phyloP scores from a whole-genome alignment of 2,888 invertebrate genomes.

The Alentia gelatinosa region DNA sequence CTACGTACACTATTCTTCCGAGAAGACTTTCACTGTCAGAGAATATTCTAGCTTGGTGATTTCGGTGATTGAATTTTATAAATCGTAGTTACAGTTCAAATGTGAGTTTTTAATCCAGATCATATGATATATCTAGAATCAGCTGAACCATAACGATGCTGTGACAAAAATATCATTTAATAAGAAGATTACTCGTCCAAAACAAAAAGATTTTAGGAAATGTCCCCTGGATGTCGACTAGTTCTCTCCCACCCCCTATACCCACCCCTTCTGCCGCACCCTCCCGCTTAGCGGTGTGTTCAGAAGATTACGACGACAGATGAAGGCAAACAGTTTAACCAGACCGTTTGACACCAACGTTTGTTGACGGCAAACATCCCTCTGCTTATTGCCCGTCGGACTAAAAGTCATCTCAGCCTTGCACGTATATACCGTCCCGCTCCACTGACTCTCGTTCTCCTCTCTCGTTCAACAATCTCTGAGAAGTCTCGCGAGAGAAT shows the following conservation, averaged over 20 bases:
- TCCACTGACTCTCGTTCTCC: neutral
- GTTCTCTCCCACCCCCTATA: neutral
- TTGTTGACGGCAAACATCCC: neutral
- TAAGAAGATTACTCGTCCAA: too few relatives aligned
- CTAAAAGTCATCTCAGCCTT: neutral
- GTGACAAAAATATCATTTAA: too few relatives aligned
- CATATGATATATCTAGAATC: too few relatives aligned
- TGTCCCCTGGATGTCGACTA: too few relatives aligned
- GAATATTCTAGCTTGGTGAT: too few relatives aligned
- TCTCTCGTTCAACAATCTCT: neutral
- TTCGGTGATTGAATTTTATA: too few relatives aligned
- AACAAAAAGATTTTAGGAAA: too few relatives aligned
- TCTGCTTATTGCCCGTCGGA: neutral
- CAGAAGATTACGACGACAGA: neutral
- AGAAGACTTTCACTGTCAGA: too few relatives aligned
- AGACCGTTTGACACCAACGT: neutral
- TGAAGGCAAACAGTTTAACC: neutral
- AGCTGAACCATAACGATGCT: too few relatives aligned
- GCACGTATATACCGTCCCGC: neutral
- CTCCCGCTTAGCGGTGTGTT: neutral
- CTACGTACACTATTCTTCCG: too few relatives aligned
- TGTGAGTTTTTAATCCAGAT: too few relatives aligned
- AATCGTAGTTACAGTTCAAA: too few relatives aligned
- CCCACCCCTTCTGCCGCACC: neutral
- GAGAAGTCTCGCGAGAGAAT: neutral